Conservation (phyloP, 2,888 invertebrate species). For the Acronicta leporina region DNA sequence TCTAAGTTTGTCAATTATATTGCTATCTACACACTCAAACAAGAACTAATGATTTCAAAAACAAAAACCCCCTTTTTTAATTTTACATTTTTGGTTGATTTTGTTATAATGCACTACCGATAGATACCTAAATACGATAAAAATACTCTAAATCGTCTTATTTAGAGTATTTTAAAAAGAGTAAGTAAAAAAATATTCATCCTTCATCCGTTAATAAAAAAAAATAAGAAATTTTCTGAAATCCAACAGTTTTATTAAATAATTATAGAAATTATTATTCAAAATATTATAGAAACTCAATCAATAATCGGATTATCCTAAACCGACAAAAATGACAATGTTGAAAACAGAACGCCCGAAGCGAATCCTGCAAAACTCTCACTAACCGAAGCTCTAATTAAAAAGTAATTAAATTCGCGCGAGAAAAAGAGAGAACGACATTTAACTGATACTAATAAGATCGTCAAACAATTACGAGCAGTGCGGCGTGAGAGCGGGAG, state of each 20-base stretch:
- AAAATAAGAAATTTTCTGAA: neutral
- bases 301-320: constrained; percentile 55
- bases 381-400: constrained; percentile 85
- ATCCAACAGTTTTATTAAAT: constrained; percentile 13
- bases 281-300: constrained; percentile 25
- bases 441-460: constrained; percentile 90
- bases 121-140: too few relatives aligned
- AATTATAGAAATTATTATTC: too few relatives aligned
- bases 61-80: too few relatives aligned
- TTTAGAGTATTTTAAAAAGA: too few relatives aligned
- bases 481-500: constrained; percentile 71
- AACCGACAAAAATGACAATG: constrained; percentile 61
- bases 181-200: too few relatives aligned
- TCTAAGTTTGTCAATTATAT: too few relatives aligned
- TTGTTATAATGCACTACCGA: too few relatives aligned
- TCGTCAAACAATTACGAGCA: constrained; percentile 88
- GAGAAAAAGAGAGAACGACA: constrained; percentile 87
- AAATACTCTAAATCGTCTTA: too few relatives aligned
- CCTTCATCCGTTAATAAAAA: too few relatives aligned
- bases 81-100: too few relatives aligned
- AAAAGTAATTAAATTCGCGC: constrained; percentile 88
- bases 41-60: too few relatives aligned
- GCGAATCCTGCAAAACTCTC: constrained; percentile 79
- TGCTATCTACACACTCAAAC: too few relatives aligned
- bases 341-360: constrained; percentile 67